Conservation (phyloP, 35 echinoderm and acorn worm species). For the Heliocidaris erythrogramma region DNA sequence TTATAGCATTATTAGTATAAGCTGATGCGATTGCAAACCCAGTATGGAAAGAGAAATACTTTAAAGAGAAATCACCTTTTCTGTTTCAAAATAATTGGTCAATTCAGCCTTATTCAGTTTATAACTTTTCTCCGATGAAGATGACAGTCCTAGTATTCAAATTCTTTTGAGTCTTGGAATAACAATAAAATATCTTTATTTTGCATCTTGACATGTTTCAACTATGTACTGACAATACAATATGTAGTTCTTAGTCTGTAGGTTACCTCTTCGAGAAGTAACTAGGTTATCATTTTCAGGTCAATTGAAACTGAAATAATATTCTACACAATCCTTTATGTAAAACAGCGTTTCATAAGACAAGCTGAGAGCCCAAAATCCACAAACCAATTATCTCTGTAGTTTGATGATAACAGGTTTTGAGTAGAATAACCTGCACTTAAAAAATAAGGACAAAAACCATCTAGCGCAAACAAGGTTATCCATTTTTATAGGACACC, state of each 20-base stretch:
- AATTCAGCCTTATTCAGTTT: background rate
- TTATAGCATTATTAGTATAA: background rate
- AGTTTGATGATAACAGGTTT: too few relatives aligned
- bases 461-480: background rate
- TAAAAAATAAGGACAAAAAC: background rate
- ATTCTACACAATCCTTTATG: background rate
- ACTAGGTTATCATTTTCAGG: background rate
- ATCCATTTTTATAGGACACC: background rate
- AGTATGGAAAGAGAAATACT: background rate
- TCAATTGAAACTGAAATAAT: background rate
- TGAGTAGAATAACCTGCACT: too few relatives aligned
- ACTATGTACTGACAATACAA: too few relatives aligned
- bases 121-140: background rate
- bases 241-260: too few relatives aligned
- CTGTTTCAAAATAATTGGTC: background rate
- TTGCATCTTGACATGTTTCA: too few relatives aligned
- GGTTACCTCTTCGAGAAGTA: too few relatives aligned
- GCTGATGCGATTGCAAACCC: background rate
- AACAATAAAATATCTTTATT: too few relatives aligned
- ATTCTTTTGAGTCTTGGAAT: too few relatives aligned
- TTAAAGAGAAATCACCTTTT: background rate
- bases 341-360: background rate
- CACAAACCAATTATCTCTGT: too few relatives aligned
- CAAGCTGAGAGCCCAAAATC: background rate
- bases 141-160: background rate